Percentiles rank a stretch among this genome's conserved stretches.
Conservation (phyloP, 2,888 invertebrate genomes). For the Plagiodera versicolora region DNA sequence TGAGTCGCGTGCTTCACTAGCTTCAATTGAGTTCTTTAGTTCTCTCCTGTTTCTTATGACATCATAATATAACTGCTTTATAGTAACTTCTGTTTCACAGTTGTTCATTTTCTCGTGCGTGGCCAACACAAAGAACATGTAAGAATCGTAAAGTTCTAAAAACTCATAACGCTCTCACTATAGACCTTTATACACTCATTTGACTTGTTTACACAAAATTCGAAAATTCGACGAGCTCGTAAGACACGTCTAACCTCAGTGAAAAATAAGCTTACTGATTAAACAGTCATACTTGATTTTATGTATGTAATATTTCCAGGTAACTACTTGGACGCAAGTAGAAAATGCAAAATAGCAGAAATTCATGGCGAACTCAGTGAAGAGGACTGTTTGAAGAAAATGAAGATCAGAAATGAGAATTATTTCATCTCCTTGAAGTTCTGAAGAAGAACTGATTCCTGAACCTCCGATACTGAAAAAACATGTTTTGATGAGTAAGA, state of each 20-base stretch:
- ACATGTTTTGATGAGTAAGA: neutral
- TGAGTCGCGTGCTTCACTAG: constrained; percentile 6
- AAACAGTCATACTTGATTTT: constrained; percentile 6
- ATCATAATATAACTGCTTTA: neutral
- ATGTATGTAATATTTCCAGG: neutral
- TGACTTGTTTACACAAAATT: no score
- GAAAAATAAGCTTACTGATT: no score
- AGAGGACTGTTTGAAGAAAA: constrained; percentile 13
- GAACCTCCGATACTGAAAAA: neutral
- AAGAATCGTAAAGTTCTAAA: no score
- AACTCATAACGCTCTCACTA: no score
- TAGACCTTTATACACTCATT: no score
- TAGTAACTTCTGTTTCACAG: neutral
- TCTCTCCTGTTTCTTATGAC: constrained; percentile 4
- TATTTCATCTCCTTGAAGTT: constrained; percentile 11
- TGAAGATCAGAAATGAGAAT: constrained; percentile 13
- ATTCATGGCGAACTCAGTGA: neutral
- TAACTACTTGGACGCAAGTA: neutral
- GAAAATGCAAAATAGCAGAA: neutral
- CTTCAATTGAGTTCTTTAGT: constrained; percentile 5
- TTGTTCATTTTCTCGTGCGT: constrained; percentile 5
- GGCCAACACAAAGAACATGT: no score
- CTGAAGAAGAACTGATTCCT: neutral
- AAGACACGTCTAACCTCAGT: no score
- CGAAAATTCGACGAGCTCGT: no score